Evolutionary conservation across 2,113 vertebrate genomes (phyloP).

Genomic region (zebrafish (Danio rerio)): GRCz12tu NC_133186.1:7744001-7744500

Average conservation of each 20-base stretch:
- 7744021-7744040: slow-evolving; percentile 88
- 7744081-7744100: slow-evolving; percentile 24
- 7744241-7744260: too few relatives aligned
- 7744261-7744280: not conserved
- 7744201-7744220: slow-evolving; percentile 13
- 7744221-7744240: too few relatives aligned
- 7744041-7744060: slow-evolving; percentile 61
- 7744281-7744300: too few relatives aligned
- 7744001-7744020: slow-evolving; percentile 85
- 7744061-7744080: slow-evolving; percentile 14
- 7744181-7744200: not conserved
- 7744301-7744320: too few relatives aligned
- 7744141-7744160: not conserved
- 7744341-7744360: too few relatives aligned
- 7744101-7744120: not conserved
- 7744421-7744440: too few relatives aligned
- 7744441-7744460: too few relatives aligned
- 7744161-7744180: not conserved
- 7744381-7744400: too few relatives aligned
- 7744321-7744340: too few relatives aligned
- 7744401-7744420: too few relatives aligned
- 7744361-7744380: too few relatives aligned
- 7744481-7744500: slow-evolving; percentile 14
- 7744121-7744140: not conserved
- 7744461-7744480: not conserved